Base-by-base conservation (phyloP, 2,888 invertebrate genomes). In the Phaonia tiefii region DNA sequence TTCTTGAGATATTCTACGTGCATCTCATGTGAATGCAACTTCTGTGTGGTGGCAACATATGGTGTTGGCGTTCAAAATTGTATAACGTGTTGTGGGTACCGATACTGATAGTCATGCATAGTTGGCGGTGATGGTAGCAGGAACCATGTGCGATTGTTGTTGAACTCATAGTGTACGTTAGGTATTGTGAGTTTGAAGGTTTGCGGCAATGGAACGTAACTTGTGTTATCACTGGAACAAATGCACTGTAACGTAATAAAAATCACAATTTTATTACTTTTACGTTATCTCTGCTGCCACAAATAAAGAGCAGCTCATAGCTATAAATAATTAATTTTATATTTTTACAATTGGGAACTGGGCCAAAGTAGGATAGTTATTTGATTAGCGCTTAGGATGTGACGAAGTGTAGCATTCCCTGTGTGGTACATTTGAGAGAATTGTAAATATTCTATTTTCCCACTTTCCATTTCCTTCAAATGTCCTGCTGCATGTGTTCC, bases 1-100 rank as follows among this genome's bases (percentile, higher is more conserved):
- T 72, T 60, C 51, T 58, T 58, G 60, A 58, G 60, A 72, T 72
- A 77, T 60, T 25, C 42, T 72, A 77, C 67, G 77, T 67, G 77
- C 58, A 10, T 39, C 72, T 22, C 49, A 58, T 72, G 22, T 17
- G 42, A 49, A 17, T 67, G 10, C 22, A 54, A 15, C 39, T 37
- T 37, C 15, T 2, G 7, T 54, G 15, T 60, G 60, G 63, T 42
- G 54, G 44, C 60, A 51, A 39, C 67, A 74, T 75, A 69, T 60
- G 51, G 49, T 22, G 42, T n/a, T 44, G 49, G 54, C 39, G 31
- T 74, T 20, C 37, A 22, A 58, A 60, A 75, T 49, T 25, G 31
- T 60, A 46, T 75, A 60, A 60, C 39, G 49, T 42, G 13, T 49
- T 51, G 37, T 31, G 49, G 49, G 37, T 31, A 7, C 17, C 3